phyloP scores from a whole-genome alignment of 2,797 vertebrate genomes.

The Phaenicophaeus curvirostris region DNA sequence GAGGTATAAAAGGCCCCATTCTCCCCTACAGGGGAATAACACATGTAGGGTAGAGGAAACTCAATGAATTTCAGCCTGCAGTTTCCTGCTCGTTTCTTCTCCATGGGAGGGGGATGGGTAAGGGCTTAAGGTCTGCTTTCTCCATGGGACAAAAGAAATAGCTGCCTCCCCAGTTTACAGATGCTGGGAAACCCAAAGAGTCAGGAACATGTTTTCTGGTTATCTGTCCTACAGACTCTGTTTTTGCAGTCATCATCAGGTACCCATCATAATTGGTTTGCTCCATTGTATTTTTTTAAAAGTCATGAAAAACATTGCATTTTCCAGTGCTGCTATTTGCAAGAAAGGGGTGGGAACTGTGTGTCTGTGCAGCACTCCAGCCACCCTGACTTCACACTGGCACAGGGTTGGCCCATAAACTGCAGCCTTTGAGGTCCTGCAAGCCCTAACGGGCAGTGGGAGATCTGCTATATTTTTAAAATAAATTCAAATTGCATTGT shows the following conservation, averaged over 20 bases:
- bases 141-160: not conserved
- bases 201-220: not conserved
- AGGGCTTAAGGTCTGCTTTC: not conserved
- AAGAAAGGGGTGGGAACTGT: not conserved
- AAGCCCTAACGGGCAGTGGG: not conserved
- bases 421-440: not conserved
- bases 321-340: not conserved
- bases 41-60: conserved; percentile 46
- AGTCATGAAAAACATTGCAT: not conserved
- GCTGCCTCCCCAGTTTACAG: not conserved
- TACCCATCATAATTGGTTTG: not conserved
- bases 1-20: conserved; percentile 65
- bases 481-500: not conserved
- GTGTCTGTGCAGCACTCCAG: fast-evolving
- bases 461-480: not conserved
- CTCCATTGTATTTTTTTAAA: not conserved
- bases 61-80: conserved; percentile 12
- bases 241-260: not conserved
- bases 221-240: not conserved
- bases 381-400: not conserved
- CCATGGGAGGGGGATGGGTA: not conserved
- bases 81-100: conserved; percentile 52
- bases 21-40: conserved; percentile 61
- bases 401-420: not conserved
- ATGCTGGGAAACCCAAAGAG: not conserved